Conservation (phyloP, 2,888 invertebrate genomes). For the Venusia cambrica region DNA sequence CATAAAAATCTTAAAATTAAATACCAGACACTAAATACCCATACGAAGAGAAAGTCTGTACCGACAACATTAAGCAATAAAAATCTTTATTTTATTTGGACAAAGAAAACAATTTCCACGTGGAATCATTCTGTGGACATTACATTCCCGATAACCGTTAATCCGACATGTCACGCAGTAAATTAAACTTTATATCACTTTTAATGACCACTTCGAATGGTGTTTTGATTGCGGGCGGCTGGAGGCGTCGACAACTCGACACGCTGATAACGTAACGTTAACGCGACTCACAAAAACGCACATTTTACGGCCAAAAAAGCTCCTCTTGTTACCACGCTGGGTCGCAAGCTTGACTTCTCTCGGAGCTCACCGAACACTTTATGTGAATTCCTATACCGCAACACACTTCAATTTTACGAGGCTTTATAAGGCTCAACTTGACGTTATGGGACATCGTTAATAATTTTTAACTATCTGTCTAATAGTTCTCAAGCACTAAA, state of each 20-base stretch:
- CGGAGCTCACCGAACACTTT: constrained; percentile 49
- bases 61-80: constrained; percentile 46
- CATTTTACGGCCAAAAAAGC: constrained; percentile 69
- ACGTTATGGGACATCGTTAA: constrained; percentile 60
- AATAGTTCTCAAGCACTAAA: constrained; percentile 48
- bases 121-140: constrained; percentile 58
- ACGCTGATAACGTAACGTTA: constrained; percentile 76
- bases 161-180: constrained; percentile 65
- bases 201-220: constrained; percentile 75
- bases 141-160: constrained; percentile 72
- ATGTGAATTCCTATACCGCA: constrained; percentile 67
- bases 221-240: constrained; percentile 78
- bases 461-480: constrained; percentile 57
- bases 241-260: constrained; percentile 81
- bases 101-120: constrained; percentile 66
- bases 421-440: constrained; percentile 56
- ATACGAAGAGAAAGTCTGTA: constrained; percentile 31
- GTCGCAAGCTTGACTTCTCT: constrained; percentile 18
- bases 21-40: constrained; percentile 31
- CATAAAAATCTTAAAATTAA: constrained; percentile 30
- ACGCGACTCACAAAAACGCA: constrained; percentile 68
- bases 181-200: constrained; percentile 80
- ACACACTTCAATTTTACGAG: constrained; percentile 70
- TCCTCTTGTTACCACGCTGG: constrained; percentile 37
- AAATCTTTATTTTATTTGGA: constrained; percentile 53